Conservation (phyloP, 2,888 invertebrate species). For the Coleophora flavipennella region DNA sequence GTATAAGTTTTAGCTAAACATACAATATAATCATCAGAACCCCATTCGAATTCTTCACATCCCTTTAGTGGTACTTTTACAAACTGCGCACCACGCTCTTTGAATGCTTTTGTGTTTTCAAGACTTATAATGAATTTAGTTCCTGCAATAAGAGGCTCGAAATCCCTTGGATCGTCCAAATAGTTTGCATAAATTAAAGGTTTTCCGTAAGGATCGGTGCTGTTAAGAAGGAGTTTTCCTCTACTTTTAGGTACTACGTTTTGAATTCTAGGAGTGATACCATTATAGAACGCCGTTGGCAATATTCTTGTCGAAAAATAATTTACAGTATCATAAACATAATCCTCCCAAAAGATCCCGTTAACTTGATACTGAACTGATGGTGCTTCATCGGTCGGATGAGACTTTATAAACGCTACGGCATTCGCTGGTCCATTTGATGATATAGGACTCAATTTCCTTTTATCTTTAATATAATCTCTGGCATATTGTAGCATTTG, state of each 20-base stretch:
- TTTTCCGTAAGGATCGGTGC: conserved; percentile 76
- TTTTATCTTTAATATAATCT: conserved; percentile 30
- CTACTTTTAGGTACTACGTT: conserved; percentile 74
- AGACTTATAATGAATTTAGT: conserved; percentile 70
- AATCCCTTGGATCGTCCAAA: conserved; percentile 72
- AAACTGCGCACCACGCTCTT: conserved; percentile 63
- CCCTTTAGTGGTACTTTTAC: conserved; percentile 66
- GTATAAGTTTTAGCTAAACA: conserved; percentile 76
- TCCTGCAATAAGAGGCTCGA: conserved; percentile 71
- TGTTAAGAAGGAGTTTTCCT: conserved; percentile 73
- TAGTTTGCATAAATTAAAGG: conserved; percentile 80
- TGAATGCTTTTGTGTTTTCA: conserved; percentile 70
- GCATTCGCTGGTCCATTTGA: conserved; percentile 67
- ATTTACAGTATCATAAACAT: conserved; percentile 52
- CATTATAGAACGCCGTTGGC: conserved; percentile 74
- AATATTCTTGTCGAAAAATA: conserved; percentile 35
- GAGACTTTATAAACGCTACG: conserved; percentile 70
- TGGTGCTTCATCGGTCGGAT: conserved; percentile 59
- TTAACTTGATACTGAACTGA: conserved; percentile 73
- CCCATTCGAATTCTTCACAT: conserved; percentile 69
- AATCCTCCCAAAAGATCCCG: conserved; percentile 28
- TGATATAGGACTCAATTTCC: conserved; percentile 62
- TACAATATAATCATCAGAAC: conserved; percentile 63
- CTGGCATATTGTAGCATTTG: conserved; percentile 47
- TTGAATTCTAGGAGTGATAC: conserved; percentile 65